Evolutionary conservation across 2,888 invertebrate genomes (phyloP).

Genomic region (Chironomus riparius): DNA sequence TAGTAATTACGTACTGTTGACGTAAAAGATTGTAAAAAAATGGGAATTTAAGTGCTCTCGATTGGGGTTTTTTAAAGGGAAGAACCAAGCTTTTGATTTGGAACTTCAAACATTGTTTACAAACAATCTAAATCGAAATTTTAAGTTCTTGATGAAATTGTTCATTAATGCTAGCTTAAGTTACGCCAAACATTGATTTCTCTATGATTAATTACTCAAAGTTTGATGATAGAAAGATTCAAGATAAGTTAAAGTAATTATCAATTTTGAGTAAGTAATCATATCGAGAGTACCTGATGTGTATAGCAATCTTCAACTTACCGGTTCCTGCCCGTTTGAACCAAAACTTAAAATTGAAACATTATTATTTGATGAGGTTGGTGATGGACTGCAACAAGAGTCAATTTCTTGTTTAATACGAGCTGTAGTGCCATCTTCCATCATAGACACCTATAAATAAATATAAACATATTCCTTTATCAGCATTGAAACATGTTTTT

Average conservation of each 20-base stretch:
- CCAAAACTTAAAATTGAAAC: conserved; percentile 21
- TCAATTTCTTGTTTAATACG: conserved; percentile 53
- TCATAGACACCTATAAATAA: conserved; percentile 23
- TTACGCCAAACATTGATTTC: no score
- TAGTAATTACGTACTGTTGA: no score
- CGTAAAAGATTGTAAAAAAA: no score
- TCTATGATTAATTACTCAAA: no score
- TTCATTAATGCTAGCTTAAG: background rate
- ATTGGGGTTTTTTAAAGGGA: background rate
- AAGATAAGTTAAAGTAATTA: no score
- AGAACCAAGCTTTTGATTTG: background rate
- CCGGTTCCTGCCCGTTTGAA: conserved; percentile 20
- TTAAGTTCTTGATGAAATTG: conserved; percentile 23
- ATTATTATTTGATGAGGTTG: conserved; percentile 29
- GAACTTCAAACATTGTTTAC: no score
- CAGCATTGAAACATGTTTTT: no score
- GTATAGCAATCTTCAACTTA: background rate
- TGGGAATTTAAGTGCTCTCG: background rate
- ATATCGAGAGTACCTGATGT: no score
- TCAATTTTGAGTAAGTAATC: no score
- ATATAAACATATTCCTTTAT: conserved; percentile 29
- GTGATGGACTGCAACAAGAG: conserved; percentile 45
- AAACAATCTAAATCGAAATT: no score
- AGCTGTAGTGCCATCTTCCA: conserved; percentile 44
- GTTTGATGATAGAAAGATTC: no score